Evolutionary conservation across 2,797 vertebrate genomes (phyloP).

Genomic region (Periophthalmus magnuspinnatus): DNA sequence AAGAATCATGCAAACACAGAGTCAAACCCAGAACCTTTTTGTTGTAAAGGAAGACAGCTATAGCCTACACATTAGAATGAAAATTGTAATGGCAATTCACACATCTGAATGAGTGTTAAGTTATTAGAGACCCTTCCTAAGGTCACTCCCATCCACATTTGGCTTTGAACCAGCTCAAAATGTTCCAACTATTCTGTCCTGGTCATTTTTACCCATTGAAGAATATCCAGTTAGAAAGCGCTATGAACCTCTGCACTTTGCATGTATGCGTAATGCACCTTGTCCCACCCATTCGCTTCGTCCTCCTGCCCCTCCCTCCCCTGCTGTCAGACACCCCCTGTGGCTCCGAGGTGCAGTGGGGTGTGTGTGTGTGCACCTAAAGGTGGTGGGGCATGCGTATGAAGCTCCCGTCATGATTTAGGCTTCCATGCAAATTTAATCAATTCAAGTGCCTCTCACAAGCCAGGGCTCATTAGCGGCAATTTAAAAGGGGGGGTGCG

Average conservation of each 20-base stretch:
- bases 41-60: no score
- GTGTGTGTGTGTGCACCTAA: constrained; percentile 45
- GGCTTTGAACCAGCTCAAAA: neutral
- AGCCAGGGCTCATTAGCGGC: constrained; percentile 83
- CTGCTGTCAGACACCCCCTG: constrained; percentile 47
- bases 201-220: no score
- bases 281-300: constrained; percentile 53
- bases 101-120: neutral
- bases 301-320: constrained; percentile 53
- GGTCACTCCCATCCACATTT: neutral
- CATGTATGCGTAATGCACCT: constrained; percentile 62
- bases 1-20: no score
- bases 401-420: constrained; percentile 80
- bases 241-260: neutral
- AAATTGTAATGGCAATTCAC: neutral
- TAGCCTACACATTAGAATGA: neutral
- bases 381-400: constrained; percentile 65
- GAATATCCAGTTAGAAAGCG: no score
- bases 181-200: no score
- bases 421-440: constrained; percentile 88
- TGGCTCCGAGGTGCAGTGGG: constrained; percentile 42
- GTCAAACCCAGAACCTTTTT: no score
- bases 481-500: constrained; percentile 81
- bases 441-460: constrained; percentile 84
- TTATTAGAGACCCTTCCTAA: neutral